A percentile compares a stretch with the other conserved stretches of the same genome.
phyloP scores from a whole-genome alignment of 2,797 vertebrate genomes.

The Galagoides demidoff region DNA sequence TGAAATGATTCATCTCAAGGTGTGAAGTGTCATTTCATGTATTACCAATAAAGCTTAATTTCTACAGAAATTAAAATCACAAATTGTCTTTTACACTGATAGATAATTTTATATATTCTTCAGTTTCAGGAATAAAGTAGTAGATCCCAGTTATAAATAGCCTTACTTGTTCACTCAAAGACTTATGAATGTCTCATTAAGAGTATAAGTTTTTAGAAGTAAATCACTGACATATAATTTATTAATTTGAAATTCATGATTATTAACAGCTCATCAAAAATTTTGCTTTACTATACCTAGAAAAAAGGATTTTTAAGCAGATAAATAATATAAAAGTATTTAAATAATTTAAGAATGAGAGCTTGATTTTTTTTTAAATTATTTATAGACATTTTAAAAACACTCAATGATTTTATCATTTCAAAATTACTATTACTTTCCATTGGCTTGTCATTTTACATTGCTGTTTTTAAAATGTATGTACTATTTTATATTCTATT shows the following conservation, averaged over 20 bases:
- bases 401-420: background rate
- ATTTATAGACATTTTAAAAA: background rate
- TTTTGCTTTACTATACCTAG: background rate
- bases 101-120: constrained; percentile 1
- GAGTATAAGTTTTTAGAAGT: background rate
- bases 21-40: background rate
- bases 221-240: background rate
- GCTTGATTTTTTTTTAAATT: background rate
- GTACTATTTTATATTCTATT: background rate
- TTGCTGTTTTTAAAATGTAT: background rate
- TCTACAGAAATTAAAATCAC: constrained; percentile 21
- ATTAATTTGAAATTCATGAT: constrained; percentile 45
- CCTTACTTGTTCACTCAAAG: constrained; percentile 15
- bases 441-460: background rate
- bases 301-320: constrained; percentile 32
- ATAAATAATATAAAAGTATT: background rate
- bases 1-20: background rate
- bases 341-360: constrained; percentile 19
- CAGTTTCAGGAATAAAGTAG: background rate
- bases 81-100: background rate
- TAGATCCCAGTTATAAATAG: background rate
- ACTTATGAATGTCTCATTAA: constrained; percentile 24
- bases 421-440: background rate
- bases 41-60: background rate
- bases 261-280: background rate